phyloP scores from a whole-genome alignment of 2,888 invertebrate species.

The Acanthosepion pharaonis region DNA sequence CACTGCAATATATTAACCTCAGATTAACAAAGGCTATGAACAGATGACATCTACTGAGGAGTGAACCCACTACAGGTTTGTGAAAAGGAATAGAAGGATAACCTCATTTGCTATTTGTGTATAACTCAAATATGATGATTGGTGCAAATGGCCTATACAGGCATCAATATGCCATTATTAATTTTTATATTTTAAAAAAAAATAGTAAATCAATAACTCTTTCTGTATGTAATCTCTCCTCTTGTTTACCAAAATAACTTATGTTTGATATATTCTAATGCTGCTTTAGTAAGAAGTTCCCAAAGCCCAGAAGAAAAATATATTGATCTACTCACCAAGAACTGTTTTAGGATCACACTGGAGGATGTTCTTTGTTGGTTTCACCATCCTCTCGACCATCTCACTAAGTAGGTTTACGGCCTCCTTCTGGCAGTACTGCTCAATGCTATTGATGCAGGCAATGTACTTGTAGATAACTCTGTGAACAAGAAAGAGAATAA shows the following conservation, averaged over 20 bases:
- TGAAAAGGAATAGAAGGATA: too few species aligned
- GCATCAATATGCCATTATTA: background rate
- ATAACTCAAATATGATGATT: too few species aligned
- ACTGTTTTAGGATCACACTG: constrained; percentile 43
- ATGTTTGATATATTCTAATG: background rate
- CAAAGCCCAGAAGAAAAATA: background rate
- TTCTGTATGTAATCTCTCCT: background rate
- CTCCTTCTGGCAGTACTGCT: constrained; percentile 38
- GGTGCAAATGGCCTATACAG: too few species aligned
- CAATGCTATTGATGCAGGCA: constrained; percentile 40
- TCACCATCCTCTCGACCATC: constrained; percentile 43
- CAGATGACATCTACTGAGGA: too few species aligned
- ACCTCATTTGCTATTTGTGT: too few species aligned
- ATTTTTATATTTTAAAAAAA: background rate
- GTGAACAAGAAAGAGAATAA: background rate
- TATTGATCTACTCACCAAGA: constrained; percentile 37
- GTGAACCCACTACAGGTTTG: too few species aligned
- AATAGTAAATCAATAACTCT: background rate
- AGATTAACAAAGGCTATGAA: too few species aligned
- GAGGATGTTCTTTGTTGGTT: constrained; percentile 25
- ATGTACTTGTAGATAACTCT: constrained; percentile 45
- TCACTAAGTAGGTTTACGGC: constrained; percentile 43
- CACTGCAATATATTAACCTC: too few species aligned
- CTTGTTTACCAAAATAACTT: background rate
- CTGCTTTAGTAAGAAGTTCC: background rate